Evolutionary conservation across 35 echinoderm and acorn worm species (phyloP), one percentile per base, ranked within the genome.

Genomic region (Heliocidaris erythrogramma): DNA sequence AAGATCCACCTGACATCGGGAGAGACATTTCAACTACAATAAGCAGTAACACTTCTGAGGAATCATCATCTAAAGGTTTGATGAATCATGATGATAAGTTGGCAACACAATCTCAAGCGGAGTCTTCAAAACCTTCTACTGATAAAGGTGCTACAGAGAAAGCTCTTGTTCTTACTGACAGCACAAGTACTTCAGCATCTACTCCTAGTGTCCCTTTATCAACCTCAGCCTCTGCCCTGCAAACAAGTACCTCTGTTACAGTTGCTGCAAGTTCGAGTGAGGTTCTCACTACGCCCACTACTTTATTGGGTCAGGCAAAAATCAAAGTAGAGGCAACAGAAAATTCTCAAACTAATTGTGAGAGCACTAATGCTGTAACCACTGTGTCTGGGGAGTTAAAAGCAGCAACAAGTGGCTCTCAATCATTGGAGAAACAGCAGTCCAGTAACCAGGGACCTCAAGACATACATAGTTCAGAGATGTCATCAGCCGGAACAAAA

Each of bases 241-340:
- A 78, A 78, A 78, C 65, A 29, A 78, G 65, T 78, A 78, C 65
- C 65, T 21, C 27, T 27, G 65, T 78, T 78, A 18, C 65, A 78
- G 65, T 78, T 2, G 21, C 21, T 21, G 18, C 65, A 17, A 89
- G 87, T 48, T 18, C 47, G 5, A 89, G 31, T 32, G 47, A 48
- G 31, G 87, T 31, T 7, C 87, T 42, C 47, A 89, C 31, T 89
- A 48, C 32, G 14, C 16, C 31, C 47, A 42, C 87, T 31, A 89
- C 47, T 32, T 48, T 9, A n/a, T 48, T 42, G 31, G 47, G 31
- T 24, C 7, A 13, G 31, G 32, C 87, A 89, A 89, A 16, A 89
- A 48, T 89, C 87, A 89, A 89, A 89, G 9, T 89, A 42, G 87
- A 89, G 29, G 30, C 87, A 89, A 42, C 32, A 7, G 87, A 89